Percentiles rank a stretch among this genome's conserved stretches.
phyloP scores from a whole-genome alignment of 2,797 vertebrate species.

The Numenius phaeopus region DNA sequence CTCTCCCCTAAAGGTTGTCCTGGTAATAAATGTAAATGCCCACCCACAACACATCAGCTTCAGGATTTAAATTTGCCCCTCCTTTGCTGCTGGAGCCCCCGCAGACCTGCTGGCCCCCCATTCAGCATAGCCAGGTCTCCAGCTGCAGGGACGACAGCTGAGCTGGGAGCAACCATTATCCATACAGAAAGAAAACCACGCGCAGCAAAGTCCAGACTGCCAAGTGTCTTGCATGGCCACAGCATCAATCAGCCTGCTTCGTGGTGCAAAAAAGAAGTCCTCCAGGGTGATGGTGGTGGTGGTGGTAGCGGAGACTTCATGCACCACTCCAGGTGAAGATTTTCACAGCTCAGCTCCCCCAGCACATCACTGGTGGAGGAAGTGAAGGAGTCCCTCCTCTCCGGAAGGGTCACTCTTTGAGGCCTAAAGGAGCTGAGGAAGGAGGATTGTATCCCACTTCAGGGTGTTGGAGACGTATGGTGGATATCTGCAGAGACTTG shows the following conservation, averaged over 20 bases:
- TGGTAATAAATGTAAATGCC: not conserved
- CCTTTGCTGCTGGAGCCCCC: not conserved
- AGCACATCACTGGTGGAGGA: not conserved
- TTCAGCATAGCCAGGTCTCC: not conserved
- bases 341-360: not conserved
- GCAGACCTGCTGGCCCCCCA: not conserved
- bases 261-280: not conserved
- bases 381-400: not conserved
- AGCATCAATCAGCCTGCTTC: not conserved
- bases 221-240: not conserved
- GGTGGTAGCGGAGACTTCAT: not conserved
- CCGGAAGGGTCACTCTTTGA: not conserved
- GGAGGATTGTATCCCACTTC: not conserved
- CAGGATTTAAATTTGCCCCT: not conserved
- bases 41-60: not conserved
- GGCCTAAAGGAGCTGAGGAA: not conserved
- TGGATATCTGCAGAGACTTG: not conserved
- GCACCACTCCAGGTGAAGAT: not conserved
- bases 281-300: not conserved
- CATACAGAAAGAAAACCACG: fast-evolving
- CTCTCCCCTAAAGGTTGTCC: not conserved
- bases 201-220: not conserved
- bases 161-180: not conserved
- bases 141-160: not conserved
- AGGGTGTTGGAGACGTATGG: not conserved